Evolutionary conservation across 2,888 invertebrate species (phyloP), one percentile per base, ranked within the genome.

Genomic region (Pristionchus mayeri): DNA sequence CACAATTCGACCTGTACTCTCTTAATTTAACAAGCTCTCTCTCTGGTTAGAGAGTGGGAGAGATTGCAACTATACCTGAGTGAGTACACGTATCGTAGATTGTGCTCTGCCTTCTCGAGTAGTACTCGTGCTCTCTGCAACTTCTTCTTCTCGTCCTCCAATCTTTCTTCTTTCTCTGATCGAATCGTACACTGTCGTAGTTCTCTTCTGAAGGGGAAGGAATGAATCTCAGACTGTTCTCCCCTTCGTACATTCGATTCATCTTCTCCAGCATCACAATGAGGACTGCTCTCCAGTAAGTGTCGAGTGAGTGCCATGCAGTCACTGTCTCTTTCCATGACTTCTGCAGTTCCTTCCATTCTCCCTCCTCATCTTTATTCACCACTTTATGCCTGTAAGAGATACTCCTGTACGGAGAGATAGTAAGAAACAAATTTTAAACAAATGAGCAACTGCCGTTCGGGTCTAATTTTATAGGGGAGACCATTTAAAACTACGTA

Each of bases 211-310:
- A 13, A 75, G n/a, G n/a, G n/a, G n/a, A n/a, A n/a, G n/a, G n/a
- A n/a, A 75, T 75, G n/a, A 9, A 24, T 44, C 24, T 24, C 75
- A 24, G n/a, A n/a, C n/a, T n/a, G n/a, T 7, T 24, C 16, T 37
- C 27, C 21, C 27, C 13, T 48, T 44, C 76, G 37, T 11, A 76
- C 76, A 76, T 34, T 44, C 76, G 7, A 52, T 76, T 76, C 27
- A 76, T 48, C 30, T 76, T 76, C 76, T 76, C 76, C n/a, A 76
- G 48, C 40, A 48, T 40, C 18, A 52, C 76, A 48, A 52, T 76
- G n/a, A 50, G 71, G 11, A 44, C n/a, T 13, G 11, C 6, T 71
- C 40, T 71, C 71, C 71, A 71, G 24, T 40, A 71, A 11, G 71
- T 3, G n/a, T 71, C 71, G 24, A 71, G 3, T 30, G 34, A 34